A percentile compares a stretch with the other conserved stretches of the same genome.
Conservation (phyloP, 2,888 invertebrate species). For the Drosophila peninsularis region DNA sequence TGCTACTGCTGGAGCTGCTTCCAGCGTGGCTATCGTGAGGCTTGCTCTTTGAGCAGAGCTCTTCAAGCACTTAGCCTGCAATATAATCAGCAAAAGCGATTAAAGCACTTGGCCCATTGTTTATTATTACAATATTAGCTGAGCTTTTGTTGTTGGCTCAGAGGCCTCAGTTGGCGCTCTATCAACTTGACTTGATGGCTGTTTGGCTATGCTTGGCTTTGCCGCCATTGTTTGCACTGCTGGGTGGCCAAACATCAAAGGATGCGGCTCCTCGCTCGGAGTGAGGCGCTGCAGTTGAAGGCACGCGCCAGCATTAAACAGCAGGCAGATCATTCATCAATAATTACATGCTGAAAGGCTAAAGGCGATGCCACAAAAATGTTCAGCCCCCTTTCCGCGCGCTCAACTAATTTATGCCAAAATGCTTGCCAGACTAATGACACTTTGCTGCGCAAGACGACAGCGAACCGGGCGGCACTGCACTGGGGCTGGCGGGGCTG, state of each 20-base stretch:
- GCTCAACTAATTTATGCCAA: slow-evolving; percentile 76
- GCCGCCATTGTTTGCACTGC: slow-evolving; percentile 58
- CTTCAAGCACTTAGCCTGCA: slow-evolving; percentile 73
- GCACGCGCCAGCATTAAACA: slow-evolving; percentile 61
- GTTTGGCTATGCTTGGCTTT: slow-evolving; percentile 52
- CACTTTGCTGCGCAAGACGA: slow-evolving; percentile 74
- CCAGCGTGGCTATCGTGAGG: slow-evolving; percentile 37
- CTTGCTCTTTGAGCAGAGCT: slow-evolving; percentile 41
- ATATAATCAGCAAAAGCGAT: slow-evolving; percentile 80
- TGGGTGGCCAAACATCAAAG: slow-evolving; percentile 65
- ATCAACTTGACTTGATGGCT: slow-evolving; percentile 64
- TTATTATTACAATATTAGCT: slow-evolving; percentile 80
- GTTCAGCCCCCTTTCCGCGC: slow-evolving; percentile 25
- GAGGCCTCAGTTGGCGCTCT: slow-evolving; percentile 58
- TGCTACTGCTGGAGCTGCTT: background rate
- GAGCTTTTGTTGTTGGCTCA: slow-evolving; percentile 69
- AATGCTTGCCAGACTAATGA: slow-evolving; percentile 76
- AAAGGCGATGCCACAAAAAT: slow-evolving; percentile 75
- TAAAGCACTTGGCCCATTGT: slow-evolving; percentile 80
- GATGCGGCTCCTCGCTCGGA: slow-evolving; percentile 10
- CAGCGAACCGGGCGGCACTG: slow-evolving; percentile 12
- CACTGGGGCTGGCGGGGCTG: background rate
- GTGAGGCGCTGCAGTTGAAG: slow-evolving; percentile 43
- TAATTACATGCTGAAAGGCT: slow-evolving; percentile 77
- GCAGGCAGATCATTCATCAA: slow-evolving; percentile 76